phyloP scores from a whole-genome alignment of 2,797 vertebrate genomes.

The Danio aesculapii region DNA sequence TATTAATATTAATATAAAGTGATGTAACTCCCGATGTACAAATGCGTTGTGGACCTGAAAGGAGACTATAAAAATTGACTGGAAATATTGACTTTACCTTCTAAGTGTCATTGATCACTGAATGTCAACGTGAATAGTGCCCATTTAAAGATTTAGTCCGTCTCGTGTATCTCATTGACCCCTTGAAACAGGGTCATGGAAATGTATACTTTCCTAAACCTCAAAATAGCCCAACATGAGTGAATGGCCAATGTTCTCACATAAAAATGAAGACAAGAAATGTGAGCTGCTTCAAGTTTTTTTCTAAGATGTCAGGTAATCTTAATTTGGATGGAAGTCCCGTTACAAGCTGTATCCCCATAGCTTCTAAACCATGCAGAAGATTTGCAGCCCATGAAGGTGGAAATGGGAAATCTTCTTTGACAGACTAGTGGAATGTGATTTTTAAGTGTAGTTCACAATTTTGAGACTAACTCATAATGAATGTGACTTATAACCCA shows the following conservation, averaged over 20 bases:
- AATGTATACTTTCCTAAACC: slow-evolving; percentile 33
- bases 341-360: slow-evolving; percentile 21
- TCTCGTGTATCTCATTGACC: slow-evolving; percentile 34
- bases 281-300: background rate
- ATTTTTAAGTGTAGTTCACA: background rate
- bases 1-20: background rate
- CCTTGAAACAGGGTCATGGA: slow-evolving; percentile 12
- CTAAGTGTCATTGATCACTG: slow-evolving; percentile 19
- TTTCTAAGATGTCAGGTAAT: background rate
- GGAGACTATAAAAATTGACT: background rate
- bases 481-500: background rate
- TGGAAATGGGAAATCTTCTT: slow-evolving; percentile 5
- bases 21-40: background rate
- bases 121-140: slow-evolving; percentile 17
- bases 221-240: no score
- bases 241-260: background rate
- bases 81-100: background rate
- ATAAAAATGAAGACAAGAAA: slow-evolving; percentile 21
- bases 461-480: background rate
- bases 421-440: background rate
- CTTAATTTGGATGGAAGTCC: background rate
- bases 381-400: slow-evolving; percentile 7
- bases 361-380: slow-evolving; percentile 31
- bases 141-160: slow-evolving; percentile 32
- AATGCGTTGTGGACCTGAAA: slow-evolving; percentile 2